A percentile compares a stretch with the other conserved stretches of the same genome.
Conservation (phyloP, 2,113 vertebrate species). For the Ceratotherium simum region DNA sequence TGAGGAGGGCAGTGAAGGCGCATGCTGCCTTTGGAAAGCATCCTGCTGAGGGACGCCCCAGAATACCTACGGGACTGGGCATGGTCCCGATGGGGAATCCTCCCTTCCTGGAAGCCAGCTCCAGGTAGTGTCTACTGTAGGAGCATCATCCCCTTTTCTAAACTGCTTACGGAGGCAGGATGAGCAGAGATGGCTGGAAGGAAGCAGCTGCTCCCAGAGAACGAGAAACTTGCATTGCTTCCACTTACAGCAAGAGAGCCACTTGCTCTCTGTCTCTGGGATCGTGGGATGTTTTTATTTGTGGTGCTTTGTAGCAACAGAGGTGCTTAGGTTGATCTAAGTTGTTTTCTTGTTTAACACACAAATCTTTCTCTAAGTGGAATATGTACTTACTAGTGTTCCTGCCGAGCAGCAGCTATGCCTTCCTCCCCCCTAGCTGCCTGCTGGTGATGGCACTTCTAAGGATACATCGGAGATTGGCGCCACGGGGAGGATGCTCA, state of each 20-base stretch:
- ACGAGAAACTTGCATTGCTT: too few species aligned
- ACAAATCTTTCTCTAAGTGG: background rate
- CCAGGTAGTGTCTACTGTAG: background rate
- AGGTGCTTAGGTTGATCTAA: too few species aligned
- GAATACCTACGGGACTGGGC: too few species aligned
- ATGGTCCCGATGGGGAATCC: background rate
- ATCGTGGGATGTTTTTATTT: background rate
- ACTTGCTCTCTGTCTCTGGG: background rate
- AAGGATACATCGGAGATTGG: background rate
- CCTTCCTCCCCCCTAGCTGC: background rate
- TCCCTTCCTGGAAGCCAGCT: too few species aligned
- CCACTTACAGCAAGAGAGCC: background rate
- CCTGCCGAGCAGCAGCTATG: background rate
- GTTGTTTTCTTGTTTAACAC: background rate
- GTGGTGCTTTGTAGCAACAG: background rate
- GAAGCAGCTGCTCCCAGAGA: background rate
- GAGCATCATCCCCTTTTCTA: background rate
- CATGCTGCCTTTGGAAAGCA: background rate
- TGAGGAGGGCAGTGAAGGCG: fast-evolving
- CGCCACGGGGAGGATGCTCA: too few species aligned
- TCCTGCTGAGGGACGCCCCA: fast-evolving
- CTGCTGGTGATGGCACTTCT: background rate
- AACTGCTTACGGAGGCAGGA: background rate
- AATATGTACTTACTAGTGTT: fast-evolving
- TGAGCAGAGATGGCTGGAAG: background rate